Conservation (phyloP, 2,888 invertebrate genomes). For the Antheraea assamensis region DNA sequence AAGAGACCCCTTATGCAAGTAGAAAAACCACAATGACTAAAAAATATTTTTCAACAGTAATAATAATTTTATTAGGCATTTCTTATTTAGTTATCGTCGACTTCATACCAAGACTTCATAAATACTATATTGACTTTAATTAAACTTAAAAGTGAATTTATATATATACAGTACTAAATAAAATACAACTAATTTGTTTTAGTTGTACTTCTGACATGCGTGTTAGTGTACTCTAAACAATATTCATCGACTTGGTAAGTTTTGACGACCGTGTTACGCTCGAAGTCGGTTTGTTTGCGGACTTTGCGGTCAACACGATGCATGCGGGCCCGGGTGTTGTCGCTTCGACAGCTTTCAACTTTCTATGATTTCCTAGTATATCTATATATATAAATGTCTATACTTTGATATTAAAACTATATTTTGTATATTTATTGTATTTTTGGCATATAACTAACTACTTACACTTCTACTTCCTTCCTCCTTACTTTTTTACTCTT, state of each 20-base stretch:
- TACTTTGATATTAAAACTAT: neutral
- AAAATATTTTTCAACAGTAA: too few relatives aligned
- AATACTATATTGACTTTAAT: too few relatives aligned
- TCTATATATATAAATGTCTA: neutral
- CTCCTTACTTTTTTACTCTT: too few relatives aligned
- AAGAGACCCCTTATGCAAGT: too few relatives aligned
- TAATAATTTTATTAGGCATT: too few relatives aligned
- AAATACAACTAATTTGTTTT: too few relatives aligned
- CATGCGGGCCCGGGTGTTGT: slow-evolving; percentile 24
- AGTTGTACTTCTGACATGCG: neutral
- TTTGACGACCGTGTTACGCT: slow-evolving; percentile 8
- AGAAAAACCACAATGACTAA: too few relatives aligned
- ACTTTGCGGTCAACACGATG: slow-evolving; percentile 21
- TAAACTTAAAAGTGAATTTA: neutral
- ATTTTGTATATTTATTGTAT: neutral
- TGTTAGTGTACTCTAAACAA: neutral
- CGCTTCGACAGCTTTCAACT: slow-evolving; percentile 7
- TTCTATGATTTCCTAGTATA: slow-evolving; percentile 21
- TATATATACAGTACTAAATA: neutral
- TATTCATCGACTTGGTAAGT: neutral
- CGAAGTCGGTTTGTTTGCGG: slow-evolving; percentile 7
- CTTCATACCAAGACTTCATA: too few relatives aligned
- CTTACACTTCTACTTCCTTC: too few relatives aligned
- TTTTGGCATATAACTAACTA: too few relatives aligned
- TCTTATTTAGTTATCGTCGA: too few relatives aligned